phyloP scores from a whole-genome alignment of 2,113 vertebrate genomes.

The Butastur rufipennis region DNA sequence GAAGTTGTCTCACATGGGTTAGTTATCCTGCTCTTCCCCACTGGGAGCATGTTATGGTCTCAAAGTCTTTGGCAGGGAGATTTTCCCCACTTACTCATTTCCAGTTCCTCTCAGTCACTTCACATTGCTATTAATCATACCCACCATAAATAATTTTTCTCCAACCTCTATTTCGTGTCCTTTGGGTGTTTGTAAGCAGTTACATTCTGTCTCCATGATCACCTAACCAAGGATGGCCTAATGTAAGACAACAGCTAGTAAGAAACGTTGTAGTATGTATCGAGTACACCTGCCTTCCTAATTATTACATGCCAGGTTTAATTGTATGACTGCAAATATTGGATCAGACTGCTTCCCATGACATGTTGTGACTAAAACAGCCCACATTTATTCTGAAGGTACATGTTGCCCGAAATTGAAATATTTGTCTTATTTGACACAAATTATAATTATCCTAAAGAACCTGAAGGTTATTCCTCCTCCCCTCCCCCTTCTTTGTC shows the following conservation, averaged over 20 bases:
- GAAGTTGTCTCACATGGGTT: neutral
- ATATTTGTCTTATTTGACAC: conserved; percentile 46
- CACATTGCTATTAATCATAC: neutral
- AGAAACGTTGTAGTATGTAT: neutral
- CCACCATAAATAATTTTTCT: neutral
- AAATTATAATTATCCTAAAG: conserved; percentile 43
- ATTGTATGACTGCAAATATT: conserved; percentile 39
- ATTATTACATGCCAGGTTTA: conserved; percentile 63
- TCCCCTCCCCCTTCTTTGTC: neutral
- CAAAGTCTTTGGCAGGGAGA: neutral
- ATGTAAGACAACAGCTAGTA: neutral
- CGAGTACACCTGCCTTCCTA: conserved; percentile 39
- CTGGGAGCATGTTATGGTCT: accelerated
- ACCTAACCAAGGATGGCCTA: neutral
- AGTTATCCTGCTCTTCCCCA: neutral
- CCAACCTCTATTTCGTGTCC: neutral
- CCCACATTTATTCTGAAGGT: conserved; percentile 24
- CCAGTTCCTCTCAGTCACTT: neutral
- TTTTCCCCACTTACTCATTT: neutral
- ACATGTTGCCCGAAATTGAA: conserved; percentile 51
- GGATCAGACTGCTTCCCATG: conserved; percentile 4
- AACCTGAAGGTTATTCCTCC: neutral
- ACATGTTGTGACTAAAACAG: conserved; percentile 46
- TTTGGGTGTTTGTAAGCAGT: neutral
- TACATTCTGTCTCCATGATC: neutral